A percentile compares a stretch with the other conserved stretches of the same genome.
Evolutionary conservation across 2,888 invertebrate species (phyloP).

Genomic region (Junonia oenone): DNA sequence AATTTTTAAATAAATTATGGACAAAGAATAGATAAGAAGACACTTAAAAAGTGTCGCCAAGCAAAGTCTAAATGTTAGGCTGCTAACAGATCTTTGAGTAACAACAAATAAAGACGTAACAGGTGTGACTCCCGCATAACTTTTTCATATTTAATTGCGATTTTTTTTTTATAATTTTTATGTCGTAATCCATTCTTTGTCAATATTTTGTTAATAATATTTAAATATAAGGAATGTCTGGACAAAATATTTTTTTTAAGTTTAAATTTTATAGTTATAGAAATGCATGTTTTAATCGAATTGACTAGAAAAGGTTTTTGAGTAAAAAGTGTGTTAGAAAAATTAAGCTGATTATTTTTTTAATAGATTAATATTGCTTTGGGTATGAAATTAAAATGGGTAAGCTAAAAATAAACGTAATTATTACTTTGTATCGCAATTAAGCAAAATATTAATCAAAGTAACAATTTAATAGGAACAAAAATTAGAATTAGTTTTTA

Average conservation of each 20-base stretch:
- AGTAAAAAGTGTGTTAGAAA: slow-evolving; percentile 21
- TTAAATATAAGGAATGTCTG: slow-evolving; percentile 14
- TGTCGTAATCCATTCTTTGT: background rate
- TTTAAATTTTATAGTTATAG: background rate
- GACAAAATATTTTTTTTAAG: background rate
- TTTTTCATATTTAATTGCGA: background rate
- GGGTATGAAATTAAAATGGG: background rate
- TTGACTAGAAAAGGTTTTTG: slow-evolving; percentile 46
- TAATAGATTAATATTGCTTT: too few species aligned
- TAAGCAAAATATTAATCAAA: background rate
- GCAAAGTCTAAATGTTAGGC: background rate
- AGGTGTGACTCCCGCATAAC: background rate
- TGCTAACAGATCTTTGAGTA: background rate
- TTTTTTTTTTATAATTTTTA: background rate
- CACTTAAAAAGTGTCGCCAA: background rate
- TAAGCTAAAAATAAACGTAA: background rate
- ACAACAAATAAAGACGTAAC: background rate
- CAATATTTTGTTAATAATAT: background rate
- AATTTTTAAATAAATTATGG: background rate
- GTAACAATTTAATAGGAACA: slow-evolving; percentile 2
- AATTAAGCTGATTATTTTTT: background rate
- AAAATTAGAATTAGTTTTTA: background rate
- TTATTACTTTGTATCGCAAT: background rate
- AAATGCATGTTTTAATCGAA: slow-evolving; percentile 11
- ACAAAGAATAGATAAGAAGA: background rate